Base-by-base conservation (phyloP, 2,113 vertebrate genomes). In the Anhinga rufa region DNA sequence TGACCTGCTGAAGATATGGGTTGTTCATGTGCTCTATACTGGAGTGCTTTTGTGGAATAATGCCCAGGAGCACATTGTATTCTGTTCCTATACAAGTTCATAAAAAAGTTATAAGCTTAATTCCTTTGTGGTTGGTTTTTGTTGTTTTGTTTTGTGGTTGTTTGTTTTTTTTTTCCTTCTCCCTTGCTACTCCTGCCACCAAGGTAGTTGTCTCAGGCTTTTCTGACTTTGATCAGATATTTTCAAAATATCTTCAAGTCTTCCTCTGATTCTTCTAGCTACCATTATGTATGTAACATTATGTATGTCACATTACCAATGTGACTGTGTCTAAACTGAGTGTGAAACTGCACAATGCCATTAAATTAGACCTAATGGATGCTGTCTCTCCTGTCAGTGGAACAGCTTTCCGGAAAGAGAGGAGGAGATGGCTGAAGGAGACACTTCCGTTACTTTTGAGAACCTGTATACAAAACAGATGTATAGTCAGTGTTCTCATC, bases 31-130 rank as follows among this genome's bases (percentile, higher is more conserved):
- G 52, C 54, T 79, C 42, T 26, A 36, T 17, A 40, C 7, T n/a
- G 14, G 22, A 64, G 26, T 32, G 18, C 14, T 82, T 82, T 29
- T 38, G 17, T 34, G n/a, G 29, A 49, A 17, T 48, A 46, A 48
- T 1, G 7, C 20, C 20, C 22, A 82, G 34, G 32, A 48, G 76
- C 40, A 36, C 1, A 0, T 38, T 3, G 1, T 36, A 48, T 15
- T 55, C 12, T 80, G 7, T 64, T 92, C 12, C 26, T 49, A 5
- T 29, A 17, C 7, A n/a, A 81, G 40, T 61, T 81, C 38, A 32
- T 64, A 51, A 40, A 71, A 19, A 95, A 69, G 7, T 16, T 7
- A 4, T 28, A 51, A 62, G 21, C 22, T 60, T 60, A 46, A 51
- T 79, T 71, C 17, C 28, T 5, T 57, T 60, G 6, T 60, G 31